Conservation (phyloP, 37 sponge, comb jelly and placozoan genomes). For the Diacarnus erythraeanus region DNA sequence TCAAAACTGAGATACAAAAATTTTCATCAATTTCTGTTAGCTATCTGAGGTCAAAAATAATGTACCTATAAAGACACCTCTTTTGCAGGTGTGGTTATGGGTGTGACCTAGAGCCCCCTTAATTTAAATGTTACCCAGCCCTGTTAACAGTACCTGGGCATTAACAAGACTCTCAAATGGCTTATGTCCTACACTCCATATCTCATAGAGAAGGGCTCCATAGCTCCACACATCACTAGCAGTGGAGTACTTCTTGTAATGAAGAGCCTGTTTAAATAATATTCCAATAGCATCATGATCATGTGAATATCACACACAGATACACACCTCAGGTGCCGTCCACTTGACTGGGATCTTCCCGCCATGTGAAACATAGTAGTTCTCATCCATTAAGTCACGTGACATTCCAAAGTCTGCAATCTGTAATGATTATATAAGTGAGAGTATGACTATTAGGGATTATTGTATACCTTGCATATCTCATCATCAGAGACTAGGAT, state of each 20-base stretch:
- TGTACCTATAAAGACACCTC: too few relatives aligned
- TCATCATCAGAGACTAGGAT: constrained; percentile 16
- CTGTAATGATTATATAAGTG: not conserved
- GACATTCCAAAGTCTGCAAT: constrained; percentile 13
- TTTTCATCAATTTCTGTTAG: too few relatives aligned
- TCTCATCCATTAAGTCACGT: not conserved
- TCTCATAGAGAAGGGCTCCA: not conserved
- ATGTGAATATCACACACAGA: not conserved
- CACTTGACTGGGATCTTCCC: constrained; percentile 8
- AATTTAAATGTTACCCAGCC: too few relatives aligned
- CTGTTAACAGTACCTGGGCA: too few relatives aligned
- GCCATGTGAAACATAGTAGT: not conserved
- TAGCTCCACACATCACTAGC: constrained; percentile 16
- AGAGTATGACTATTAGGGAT: too few relatives aligned
- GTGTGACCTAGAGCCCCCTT: too few relatives aligned
- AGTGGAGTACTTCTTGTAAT: not conserved
- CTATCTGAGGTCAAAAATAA: too few relatives aligned
- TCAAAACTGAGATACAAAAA: too few relatives aligned
- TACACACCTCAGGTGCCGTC: not conserved
- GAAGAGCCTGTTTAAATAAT: not conserved
- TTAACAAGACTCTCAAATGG: not conserved
- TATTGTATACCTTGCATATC: constrained; percentile 3
- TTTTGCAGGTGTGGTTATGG: too few relatives aligned
- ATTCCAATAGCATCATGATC: too few relatives aligned
- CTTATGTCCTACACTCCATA: constrained; percentile 8